Percentiles rank a stretch among this genome's conserved stretches.
phyloP scores from a whole-genome alignment of 2,113 vertebrate genomes.

The Pimephales promelas region DNA sequence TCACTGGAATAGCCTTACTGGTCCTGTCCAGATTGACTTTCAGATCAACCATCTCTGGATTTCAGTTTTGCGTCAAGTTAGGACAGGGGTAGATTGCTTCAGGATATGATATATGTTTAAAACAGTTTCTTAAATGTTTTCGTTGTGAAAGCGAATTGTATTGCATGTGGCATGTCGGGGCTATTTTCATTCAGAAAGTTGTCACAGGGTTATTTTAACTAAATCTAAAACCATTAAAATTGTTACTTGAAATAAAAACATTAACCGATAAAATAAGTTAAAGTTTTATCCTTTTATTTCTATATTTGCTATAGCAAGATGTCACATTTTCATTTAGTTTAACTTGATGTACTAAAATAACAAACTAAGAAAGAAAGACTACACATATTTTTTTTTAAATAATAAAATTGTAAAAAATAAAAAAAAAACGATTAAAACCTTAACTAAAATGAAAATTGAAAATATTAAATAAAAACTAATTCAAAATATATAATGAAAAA shows the following conservation, averaged over 20 bases:
- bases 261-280: no score
- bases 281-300: not conserved
- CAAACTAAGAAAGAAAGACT: not conserved
- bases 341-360: not conserved
- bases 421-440: no score
- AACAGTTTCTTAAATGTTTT: not conserved
- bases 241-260: no score
- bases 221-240: no score
- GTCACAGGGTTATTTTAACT: no score
- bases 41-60: not conserved
- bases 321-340: not conserved
- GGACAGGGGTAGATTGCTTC: not conserved
- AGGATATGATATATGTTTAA: not conserved
- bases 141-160: not conserved
- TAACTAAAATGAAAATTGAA: no score
- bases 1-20: not conserved
- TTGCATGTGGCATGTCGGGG: not conserved
- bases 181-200: not conserved
- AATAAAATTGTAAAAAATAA: not conserved
- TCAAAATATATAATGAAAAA: no score
- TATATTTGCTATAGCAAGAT: not conserved
- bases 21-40: not conserved
- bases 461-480: no score
- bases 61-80: not conserved
- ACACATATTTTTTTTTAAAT: not conserved